Percentiles rank a stretch among this genome's conserved stretches.
These are phyloP conservation scores for Blomia tropicalis DNA, from an alignment of 2,888 invertebrate genomes.

Conservation along the genomic window DNA sequence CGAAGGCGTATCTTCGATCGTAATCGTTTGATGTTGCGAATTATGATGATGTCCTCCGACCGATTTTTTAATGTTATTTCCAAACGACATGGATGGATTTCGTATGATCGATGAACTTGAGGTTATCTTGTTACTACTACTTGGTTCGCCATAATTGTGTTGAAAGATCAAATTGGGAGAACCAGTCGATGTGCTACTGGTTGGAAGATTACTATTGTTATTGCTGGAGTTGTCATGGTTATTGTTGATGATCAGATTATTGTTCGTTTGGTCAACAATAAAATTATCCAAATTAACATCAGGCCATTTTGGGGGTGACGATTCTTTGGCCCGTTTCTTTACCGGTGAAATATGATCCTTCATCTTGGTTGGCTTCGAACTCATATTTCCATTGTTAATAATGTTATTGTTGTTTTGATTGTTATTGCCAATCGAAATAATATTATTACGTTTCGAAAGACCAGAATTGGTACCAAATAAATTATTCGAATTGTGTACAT, in stretches of 20 bases:
- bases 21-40: slow-evolving; percentile 61
- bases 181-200: slow-evolving; percentile 24
- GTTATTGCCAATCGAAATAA: not conserved
- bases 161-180: slow-evolving; percentile 15
- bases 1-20: slow-evolving; percentile 84
- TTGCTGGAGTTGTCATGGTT: not conserved
- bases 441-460: slow-evolving; percentile 14
- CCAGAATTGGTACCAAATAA: slow-evolving; percentile 6
- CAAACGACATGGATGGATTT: not conserved
- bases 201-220: slow-evolving; percentile 7
- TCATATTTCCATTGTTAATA: too few relatives aligned
- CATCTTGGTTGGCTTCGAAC: slow-evolving; percentile 45
- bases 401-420: not conserved
- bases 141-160: slow-evolving; percentile 20
- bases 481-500: too few relatives aligned
- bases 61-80: not conserved
- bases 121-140: slow-evolving; percentile 30
- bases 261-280: not conserved
- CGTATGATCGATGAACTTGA: slow-evolving; percentile 22
- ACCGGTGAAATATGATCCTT: slow-evolving; percentile 72
- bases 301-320: slow-evolving; percentile 51
- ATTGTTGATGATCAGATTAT: not conserved
- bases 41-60: slow-evolving; percentile 22
- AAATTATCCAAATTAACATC: not conserved
- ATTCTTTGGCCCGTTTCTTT: slow-evolving; percentile 90